Base-by-base conservation (phyloP, 1,140 invertebrate species). In the Elysia chlorotica region DNA sequence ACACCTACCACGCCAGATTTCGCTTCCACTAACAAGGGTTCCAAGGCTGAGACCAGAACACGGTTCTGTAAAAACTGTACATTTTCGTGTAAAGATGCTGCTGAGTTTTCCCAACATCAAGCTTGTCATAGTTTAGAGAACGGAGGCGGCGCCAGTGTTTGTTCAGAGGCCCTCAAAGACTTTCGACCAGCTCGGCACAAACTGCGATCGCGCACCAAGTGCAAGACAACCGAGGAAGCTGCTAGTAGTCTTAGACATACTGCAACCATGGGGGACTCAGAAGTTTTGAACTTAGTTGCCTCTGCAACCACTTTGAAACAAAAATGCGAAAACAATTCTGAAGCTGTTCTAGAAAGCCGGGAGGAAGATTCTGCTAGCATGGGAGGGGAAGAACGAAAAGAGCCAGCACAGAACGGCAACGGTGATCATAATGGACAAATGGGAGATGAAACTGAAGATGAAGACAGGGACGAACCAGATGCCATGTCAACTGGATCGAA, bases 31-130 rank as follows among this genome's bases (percentile, higher is more conserved):
- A 35, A 10, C 37, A 30, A 54, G 1, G 25, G 5, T 31, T 37
- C 33, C 36, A 63, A 56, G 56, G 10, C 54, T 23, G 38, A 38
- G 36, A 19, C 65, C 69, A 28, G 79, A 75, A 76, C 67, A n/a
- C 75, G 81, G 56, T 75, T 78, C 70, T 85, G 83, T 70, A 85
- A 82, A 69, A 74, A 79, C 73, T 85, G 83, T 63, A 75, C 73
- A 41, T 85, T 82, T 67, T 77, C 79, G 25, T 80, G 80, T 65
- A 81, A 74, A 31, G 81, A 84, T 66, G 71, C 78, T 21, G 76
- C 75, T n/a, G 82, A 82, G 66, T 85, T 85, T 63, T 77, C 76
- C 21, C 73, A 78, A 62, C 83, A 85, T 66, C 81, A 81, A 61
- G 77, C 78, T 37, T 80, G 79, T 35, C 83, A 85, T 76, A 75